Evolutionary conservation across 2,888 invertebrate species (phyloP).

Genomic region (Disparrhopalites patrizii): DNA sequence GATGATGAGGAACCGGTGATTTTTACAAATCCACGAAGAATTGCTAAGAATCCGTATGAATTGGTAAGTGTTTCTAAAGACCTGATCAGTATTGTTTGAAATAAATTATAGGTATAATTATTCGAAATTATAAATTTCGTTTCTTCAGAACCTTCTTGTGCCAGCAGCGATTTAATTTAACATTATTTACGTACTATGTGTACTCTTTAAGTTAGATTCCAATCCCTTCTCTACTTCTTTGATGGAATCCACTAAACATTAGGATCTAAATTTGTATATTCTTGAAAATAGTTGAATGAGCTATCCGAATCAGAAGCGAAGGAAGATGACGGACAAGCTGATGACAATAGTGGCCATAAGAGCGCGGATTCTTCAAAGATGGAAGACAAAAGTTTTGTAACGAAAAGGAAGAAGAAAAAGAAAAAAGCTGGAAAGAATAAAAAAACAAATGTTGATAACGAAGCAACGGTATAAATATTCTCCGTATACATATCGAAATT

Average conservation of each 20-base stretch:
- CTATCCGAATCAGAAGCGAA: slow-evolving; percentile 67
- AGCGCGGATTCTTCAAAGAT: slow-evolving; percentile 39
- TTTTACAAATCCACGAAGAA: slow-evolving; percentile 42
- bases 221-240: too few relatives aligned
- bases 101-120: too few relatives aligned
- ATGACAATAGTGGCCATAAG: slow-evolving; percentile 44
- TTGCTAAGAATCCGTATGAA: slow-evolving; percentile 60
- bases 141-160: too few relatives aligned
- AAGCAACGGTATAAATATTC: slow-evolving; percentile 29
- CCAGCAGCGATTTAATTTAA: too few relatives aligned
- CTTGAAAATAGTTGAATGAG: slow-evolving; percentile 59
- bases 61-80: slow-evolving; percentile 57
- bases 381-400: slow-evolving; percentile 45
- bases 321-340: slow-evolving; percentile 58
- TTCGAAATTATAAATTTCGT: background rate
- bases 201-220: too few relatives aligned
- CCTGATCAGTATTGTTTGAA: background rate
- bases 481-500: too few relatives aligned
- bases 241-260: background rate
- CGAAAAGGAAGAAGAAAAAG: slow-evolving; percentile 62
- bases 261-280: slow-evolving; percentile 17
- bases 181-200: too few relatives aligned
- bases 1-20: slow-evolving; percentile 47
- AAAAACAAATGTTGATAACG: slow-evolving; percentile 17
- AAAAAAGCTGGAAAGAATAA: slow-evolving; percentile 55